Evolutionary conservation across 2,113 vertebrate species (phyloP), one percentile per base, ranked within the genome.

Genomic region (Eurypyga helias): DNA sequence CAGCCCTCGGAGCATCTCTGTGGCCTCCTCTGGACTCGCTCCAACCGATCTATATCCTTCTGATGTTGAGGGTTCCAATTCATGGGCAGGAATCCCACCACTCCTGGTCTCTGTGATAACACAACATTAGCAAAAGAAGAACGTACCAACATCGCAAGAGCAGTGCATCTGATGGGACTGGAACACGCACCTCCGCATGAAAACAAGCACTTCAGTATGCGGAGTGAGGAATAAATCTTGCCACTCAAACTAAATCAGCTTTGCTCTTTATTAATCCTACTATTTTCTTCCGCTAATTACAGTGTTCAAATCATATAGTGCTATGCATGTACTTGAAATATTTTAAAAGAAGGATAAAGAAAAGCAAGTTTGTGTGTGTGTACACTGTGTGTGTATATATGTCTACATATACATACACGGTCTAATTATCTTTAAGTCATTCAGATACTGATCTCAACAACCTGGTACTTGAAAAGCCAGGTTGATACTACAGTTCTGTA

Each of bases 181-280:
- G 19, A 75, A 60, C 14, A 8, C 1, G 36, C 0, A 94, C 24
- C 46, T 83, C 88, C 51, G 13, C 64, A 34, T 17, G 58, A 78
- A 90, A 80, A 88, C n/a, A 90, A 57, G 29, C 64, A 70, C 51
- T 93, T 51, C 43, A 24, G 26, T 25, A 57, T 36, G 33, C 6
- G 45, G 72, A 87, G 2, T 0, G 34, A 86, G 23, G 46, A 93
- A 86, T 34, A 70, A 60, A 92, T 43, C 26, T 86, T 67, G 67
- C 43, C 60, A 93, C 31, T 95, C 82, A 86, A 92, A 92, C 62
- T 87, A 54, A 84, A 93, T 54, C 80, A 76, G 54, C 73, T 87
- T 84, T 65, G 34, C 33, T 75, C 25, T 54, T 89, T 78, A 70
- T 64, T 87, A 95, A 93, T 75, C 8, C 49, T 11, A 69, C 41